Evolutionary conservation across 2,888 invertebrate species (phyloP).

Genomic region (Sisyra nigra): DNA sequence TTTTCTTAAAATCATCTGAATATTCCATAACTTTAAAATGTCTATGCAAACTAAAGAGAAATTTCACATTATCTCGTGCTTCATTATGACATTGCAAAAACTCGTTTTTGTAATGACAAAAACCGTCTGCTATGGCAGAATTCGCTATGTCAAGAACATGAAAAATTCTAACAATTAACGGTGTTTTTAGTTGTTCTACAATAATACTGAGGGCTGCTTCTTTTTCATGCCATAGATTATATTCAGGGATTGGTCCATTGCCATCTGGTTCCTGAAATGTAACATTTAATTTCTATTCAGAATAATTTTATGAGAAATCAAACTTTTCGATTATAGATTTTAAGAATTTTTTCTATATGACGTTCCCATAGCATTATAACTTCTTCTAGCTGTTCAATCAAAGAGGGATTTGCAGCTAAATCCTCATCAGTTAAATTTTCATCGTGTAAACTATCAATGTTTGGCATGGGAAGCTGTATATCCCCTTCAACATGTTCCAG

Average conservation of each 20-base stretch:
- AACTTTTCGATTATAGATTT: slow-evolving; percentile 35
- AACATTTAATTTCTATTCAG: not conserved
- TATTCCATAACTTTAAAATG: slow-evolving; percentile 43
- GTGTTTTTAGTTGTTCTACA: slow-evolving; percentile 67
- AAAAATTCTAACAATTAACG: slow-evolving; percentile 44
- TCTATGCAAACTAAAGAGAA: slow-evolving; percentile 54
- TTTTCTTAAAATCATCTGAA: slow-evolving; percentile 47
- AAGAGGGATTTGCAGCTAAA: slow-evolving; percentile 28
- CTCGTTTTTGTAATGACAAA: slow-evolving; percentile 41
- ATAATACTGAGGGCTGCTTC: slow-evolving; percentile 62
- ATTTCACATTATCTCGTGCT: slow-evolving; percentile 65
- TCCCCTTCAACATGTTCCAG: slow-evolving; percentile 63
- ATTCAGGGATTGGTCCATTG: slow-evolving; percentile 69
- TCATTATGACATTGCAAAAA: slow-evolving; percentile 48
- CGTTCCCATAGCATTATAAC: slow-evolving; percentile 45
- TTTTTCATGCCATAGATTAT: slow-evolving; percentile 71
- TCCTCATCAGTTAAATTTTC: slow-evolving; percentile 20
- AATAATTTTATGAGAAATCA: slow-evolving; percentile 4
- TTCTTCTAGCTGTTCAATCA: slow-evolving; percentile 41
- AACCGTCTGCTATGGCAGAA: slow-evolving; percentile 38
- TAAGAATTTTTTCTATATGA: slow-evolving; percentile 42
- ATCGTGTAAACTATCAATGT: slow-evolving; percentile 31
- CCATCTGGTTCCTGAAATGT: slow-evolving; percentile 37
- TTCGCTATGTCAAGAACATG: slow-evolving; percentile 35
- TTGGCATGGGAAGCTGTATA: slow-evolving; percentile 45